Percentiles rank a stretch among this genome's conserved stretches.
These are phyloP conservation scores for Heliconius hermathena DNA, from an alignment of 1,140 invertebrate species.

Conservation along the genomic window DNA sequence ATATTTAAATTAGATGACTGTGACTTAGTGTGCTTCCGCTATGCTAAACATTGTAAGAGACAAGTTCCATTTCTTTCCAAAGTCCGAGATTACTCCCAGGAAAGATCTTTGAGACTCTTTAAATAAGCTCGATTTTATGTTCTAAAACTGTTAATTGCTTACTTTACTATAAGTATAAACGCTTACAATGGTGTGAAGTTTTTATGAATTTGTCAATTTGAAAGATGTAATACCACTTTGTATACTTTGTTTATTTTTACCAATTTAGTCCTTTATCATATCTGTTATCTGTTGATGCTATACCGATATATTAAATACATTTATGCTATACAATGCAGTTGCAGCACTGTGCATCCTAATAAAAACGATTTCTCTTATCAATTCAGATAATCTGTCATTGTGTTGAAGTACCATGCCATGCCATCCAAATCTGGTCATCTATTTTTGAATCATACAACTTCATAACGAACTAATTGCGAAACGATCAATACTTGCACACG, in stretches of 20 bases:
- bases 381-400: too few relatives aligned
- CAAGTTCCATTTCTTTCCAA: background rate
- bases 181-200: background rate
- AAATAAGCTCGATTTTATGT: background rate
- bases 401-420: too few relatives aligned
- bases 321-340: too few relatives aligned
- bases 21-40: background rate
- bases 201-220: background rate
- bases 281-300: background rate
- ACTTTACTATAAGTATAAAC: background rate
- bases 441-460: background rate
- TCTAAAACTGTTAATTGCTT: background rate
- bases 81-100: background rate
- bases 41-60: background rate
- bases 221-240: background rate
- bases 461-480: background rate
- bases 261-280: background rate
- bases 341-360: too few relatives aligned
- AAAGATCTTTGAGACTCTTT: background rate
- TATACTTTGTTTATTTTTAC: background rate
- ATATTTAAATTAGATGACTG: background rate
- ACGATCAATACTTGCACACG: too few relatives aligned
- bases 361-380: too few relatives aligned
- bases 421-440: background rate
- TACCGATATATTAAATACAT: too few relatives aligned